Percentiles rank a stretch among this genome's conserved stretches.
phyloP scores from a whole-genome alignment of 2,797 vertebrate species.

The Cuniculus paca region DNA sequence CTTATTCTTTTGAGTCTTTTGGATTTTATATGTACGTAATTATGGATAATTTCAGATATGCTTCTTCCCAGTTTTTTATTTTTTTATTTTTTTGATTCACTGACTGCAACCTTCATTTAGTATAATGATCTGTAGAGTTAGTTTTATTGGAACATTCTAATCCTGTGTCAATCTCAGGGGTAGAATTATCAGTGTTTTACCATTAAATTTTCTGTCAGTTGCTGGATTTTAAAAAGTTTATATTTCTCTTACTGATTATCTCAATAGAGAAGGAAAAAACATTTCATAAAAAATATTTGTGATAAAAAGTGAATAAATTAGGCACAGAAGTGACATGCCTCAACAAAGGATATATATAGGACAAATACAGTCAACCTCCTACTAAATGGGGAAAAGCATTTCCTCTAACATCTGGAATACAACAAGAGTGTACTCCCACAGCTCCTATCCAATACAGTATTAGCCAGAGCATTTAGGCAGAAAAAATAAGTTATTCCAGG shows the following conservation, averaged over 20 bases:
- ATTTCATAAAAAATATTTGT: neutral
- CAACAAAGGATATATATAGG: neutral
- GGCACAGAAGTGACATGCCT: neutral
- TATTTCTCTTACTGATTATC: neutral
- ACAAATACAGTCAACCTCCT: neutral
- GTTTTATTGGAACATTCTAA: neutral
- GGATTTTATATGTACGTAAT: neutral
- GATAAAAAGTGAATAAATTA: neutral
- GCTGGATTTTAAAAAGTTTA: neutral
- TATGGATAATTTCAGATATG: neutral
- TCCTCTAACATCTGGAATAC: neutral
- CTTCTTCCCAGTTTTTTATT: neutral
- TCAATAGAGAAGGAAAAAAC: neutral
- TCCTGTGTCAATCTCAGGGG: neutral
- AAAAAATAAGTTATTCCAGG: neutral
- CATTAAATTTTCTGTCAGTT: neutral
- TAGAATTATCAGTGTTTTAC: neutral
- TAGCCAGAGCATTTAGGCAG: neutral
- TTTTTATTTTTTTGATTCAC: neutral
- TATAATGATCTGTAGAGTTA: neutral
- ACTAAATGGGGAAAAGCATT: neutral
- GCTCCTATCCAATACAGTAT: neutral
- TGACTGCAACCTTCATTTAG: neutral
- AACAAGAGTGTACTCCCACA: neutral
- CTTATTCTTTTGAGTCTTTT: neutral